Percentiles rank a stretch among this genome's conserved stretches.
Conservation (phyloP, 2,888 invertebrate genomes). For the Sthenelais limicola region DNA sequence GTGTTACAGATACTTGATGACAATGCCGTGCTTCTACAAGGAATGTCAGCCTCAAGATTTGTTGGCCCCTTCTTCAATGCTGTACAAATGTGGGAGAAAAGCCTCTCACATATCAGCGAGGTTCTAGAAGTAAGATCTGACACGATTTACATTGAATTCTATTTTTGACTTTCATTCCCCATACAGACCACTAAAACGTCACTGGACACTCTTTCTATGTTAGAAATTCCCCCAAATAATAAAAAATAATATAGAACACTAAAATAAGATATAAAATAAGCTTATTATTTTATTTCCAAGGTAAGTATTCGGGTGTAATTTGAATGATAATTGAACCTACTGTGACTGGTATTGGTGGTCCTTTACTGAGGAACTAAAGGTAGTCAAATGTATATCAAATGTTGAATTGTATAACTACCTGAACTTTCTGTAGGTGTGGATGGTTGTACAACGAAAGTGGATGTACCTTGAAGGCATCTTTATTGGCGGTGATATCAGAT, state of each 20-base stretch:
- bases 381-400: no score
- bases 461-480: slow-evolving; percentile 93
- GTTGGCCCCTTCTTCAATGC: slow-evolving; percentile 88
- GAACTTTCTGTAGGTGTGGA: slow-evolving; percentile 77
- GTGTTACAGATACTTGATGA: slow-evolving; percentile 87
- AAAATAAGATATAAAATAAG: no score
- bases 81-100: slow-evolving; percentile 90
- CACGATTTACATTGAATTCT: not conserved
- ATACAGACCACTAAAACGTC: no score
- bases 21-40: slow-evolving; percentile 91
- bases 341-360: no score
- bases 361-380: no score
- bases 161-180: not conserved
- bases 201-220: no score
- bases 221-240: not conserved
- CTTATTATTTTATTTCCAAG: no score
- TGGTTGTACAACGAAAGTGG: slow-evolving; percentile 90
- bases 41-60: slow-evolving; percentile 82
- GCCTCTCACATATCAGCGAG: slow-evolving; percentile 85
- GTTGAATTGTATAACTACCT: no score
- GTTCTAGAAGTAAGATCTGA: slow-evolving; percentile 80
- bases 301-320: no score
- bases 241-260: not conserved
- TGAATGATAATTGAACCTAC: no score
- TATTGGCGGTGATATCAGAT: slow-evolving; percentile 88